Evolutionary conservation across 53 echinoderm and acorn worm species (phyloP), one percentile per base, ranked within the genome.

Genomic region (Echinarachnius parma): DNA sequence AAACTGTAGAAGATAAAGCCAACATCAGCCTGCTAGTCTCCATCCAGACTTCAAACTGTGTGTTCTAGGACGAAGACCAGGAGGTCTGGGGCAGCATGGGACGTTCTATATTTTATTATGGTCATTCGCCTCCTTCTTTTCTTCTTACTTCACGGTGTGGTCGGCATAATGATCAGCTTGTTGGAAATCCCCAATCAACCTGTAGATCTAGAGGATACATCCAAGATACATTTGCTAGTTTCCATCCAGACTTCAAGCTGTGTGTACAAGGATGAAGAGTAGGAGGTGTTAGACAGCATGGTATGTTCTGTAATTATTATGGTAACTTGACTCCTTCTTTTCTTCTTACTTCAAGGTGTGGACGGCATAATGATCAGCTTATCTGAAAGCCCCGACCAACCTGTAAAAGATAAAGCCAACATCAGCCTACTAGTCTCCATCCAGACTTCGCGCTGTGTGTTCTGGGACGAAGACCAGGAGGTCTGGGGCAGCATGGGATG

Each of bases 21-120:
- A 16, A 53, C 44, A 7, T 79, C n/a, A 79, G 16, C 11, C 79
- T 79, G 15, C 44, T 66, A 15, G 55, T 79, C 27, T 81, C 71
- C 76, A 75, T 75, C 36, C 23, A 39, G 1, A 48, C 63, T 9
- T 42, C 91, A 4, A 34, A 53, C 22, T 91, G 91, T 28, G 9
- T 86, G 32, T 91, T 76, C 58, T 91, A 86, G 91, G 77, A 91
- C 64, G 91, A 86, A 9, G 53, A 47, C 11, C 34, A 58, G 10
- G 83, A 86, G 19, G 52, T 1, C 4, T 91, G 91, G 91, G 78
- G 60, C 14, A 34, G 32, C 19, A n/a, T n/a, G n/a, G n/a, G n/a
- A n/a, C n/a, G n/a, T n/a, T n/a, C n/a, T n/a, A n/a, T n/a, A n/a
- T n/a, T n/a, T n/a, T n/a, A n/a, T n/a, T n/a, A n/a, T n/a, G n/a